Evolutionary conservation across 2,797 vertebrate genomes (phyloP), one percentile per base, ranked within the genome.

Genomic region (Micromesistius poutassou): DNA sequence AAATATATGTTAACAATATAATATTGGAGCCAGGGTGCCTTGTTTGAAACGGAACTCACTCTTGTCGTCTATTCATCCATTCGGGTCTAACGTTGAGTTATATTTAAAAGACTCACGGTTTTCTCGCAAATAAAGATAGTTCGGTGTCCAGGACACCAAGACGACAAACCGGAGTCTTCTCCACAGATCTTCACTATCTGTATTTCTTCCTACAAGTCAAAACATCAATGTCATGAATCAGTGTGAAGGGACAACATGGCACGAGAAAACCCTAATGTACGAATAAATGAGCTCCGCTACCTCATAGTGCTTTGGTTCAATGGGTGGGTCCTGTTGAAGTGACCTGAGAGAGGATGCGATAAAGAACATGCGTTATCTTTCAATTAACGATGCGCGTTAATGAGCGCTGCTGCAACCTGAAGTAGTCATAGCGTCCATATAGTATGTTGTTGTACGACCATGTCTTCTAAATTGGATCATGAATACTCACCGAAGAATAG

Each of bases 51-150:
- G 55, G 7, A 62, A 40, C n/a, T 36, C 36, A 4, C 33, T 33
- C 14, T 19, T 72, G 30, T 31, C 33, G 19, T 35, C 9, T 36
- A 12, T 35, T n/a, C 35, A n/a, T 35, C 19, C 30, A n/a, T n/a
- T 35, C n/a, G 12, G 4, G 40, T 31, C 16, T 10, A 50, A 13
- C 38, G 66, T 35, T 35, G 5, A 35, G 33, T 35, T 19, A 79
- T 77, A 25, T 28, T 10, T 12, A 28, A 68, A 28, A 8, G 10
- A 68, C 94, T 93, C 89, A 98, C 97, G 82, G 78, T 82, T 94
- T 94, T 96, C 88, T 97, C 95, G 87, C 96, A 87, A 80, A 99
- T 81, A 80, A 96, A 95, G 5, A 95, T 4, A 5, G 68, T 9
- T 10, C 84, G 90, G 82, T 79, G 93, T 81, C 90, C 94, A 81